Evolutionary conservation across 2,113 vertebrate genomes (phyloP), one percentile per base, ranked within the genome.

Genomic region (Rafetus swinhoei): DNA sequence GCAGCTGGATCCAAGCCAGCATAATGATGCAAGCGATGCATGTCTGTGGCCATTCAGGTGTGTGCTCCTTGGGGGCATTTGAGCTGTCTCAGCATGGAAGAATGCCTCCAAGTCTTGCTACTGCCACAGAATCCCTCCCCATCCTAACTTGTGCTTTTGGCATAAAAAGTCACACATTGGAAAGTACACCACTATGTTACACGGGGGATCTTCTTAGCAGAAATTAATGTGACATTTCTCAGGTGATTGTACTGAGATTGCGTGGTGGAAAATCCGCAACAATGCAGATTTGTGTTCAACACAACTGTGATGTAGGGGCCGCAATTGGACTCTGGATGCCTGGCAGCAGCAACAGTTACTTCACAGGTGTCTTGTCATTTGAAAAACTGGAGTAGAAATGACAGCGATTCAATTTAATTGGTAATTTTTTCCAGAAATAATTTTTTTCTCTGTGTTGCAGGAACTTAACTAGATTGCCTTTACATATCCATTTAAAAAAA

Each of bases 381-480:
- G 39, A 35, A 89, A 87, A 94, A 96, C 89, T 79, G 62, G 92
- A 82, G 86, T 79, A 85, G 80, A 95, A 96, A 59, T 81, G 12
- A 89, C 60, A 86, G 4, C 57, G 52, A 14, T 79, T 85, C 91
- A 94, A 87, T 39, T 92, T 89, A 2, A 14, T 16, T 81, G 83
- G 6, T 54, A 35, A 29, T 50, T 60, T 59, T 13, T 25, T 81
- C 27, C 7, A 29, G 9, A 45, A n/a, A 60, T 8, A 85, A 65
- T 2, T 65, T 29, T 19, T 8, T 88, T 45, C 15, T 56, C 54
- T 86, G 72, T 74, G 54, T 45, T 69, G 21, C 57, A 74, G 57
- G 25, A 95, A 72, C 84, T 96, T 79, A 45, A 7, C 22, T 50
- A 39, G 79, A 12, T 62, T 92, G 93, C 24, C 39, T 86, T 16